These are phyloP conservation scores for Drepana arcuata DNA, from an alignment of 1,140 invertebrate genomes.

Conservation along the genomic window DNA sequence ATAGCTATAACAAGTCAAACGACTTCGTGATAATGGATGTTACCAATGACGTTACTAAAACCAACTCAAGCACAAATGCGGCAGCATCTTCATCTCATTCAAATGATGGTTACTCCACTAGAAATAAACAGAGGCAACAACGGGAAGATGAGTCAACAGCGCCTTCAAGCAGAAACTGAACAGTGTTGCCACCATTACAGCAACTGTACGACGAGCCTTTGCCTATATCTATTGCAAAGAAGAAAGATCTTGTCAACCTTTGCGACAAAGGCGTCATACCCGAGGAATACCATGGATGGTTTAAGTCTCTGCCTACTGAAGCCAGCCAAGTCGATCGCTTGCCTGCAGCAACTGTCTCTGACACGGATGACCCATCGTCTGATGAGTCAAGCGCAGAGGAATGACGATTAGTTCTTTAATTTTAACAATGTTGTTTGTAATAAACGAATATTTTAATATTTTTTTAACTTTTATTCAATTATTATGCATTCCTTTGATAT, in stretches of 20 bases:
- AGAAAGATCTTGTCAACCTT: background rate
- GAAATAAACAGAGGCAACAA: background rate
- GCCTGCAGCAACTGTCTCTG: too few species aligned
- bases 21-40: background rate
- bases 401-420: too few species aligned
- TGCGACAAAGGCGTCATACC: constrained; percentile 2
- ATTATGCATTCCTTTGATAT: too few species aligned
- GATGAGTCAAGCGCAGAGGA: too few species aligned
- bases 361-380: too few species aligned
- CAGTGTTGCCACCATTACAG: too few species aligned
- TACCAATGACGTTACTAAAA: background rate
- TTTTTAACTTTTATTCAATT: too few species aligned
- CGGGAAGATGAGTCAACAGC: too few species aligned
- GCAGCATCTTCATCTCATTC: background rate
- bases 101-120: background rate
- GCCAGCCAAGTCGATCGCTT: too few species aligned
- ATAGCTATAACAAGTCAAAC: background rate
- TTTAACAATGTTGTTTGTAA: constrained; percentile 81
- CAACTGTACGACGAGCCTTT: too few species aligned
- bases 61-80: background rate
- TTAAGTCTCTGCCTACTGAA: constrained; percentile 1
- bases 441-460: too few species aligned
- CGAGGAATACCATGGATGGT: constrained; percentile 3
- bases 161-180: too few species aligned
- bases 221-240: constrained; percentile 3